Evolutionary conservation across 2,888 invertebrate genomes (phyloP), one percentile per base, ranked within the genome.

Genomic region (Drosophila histrio): DNA sequence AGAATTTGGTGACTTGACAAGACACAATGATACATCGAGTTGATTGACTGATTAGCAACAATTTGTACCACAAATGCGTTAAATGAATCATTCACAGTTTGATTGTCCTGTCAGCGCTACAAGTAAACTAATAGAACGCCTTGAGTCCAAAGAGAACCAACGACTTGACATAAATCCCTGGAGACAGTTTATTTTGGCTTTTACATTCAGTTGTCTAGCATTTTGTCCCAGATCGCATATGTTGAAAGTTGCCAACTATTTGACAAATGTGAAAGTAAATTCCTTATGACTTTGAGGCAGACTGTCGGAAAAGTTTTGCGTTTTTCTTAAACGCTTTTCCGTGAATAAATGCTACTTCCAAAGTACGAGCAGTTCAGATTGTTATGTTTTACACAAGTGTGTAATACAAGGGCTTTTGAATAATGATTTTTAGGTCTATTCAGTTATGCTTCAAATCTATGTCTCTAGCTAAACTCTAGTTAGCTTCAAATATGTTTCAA

Each of bases 51-150:
- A 34, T 24, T 34, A 38, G n/a, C 36, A 53, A 22, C 53, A 32
- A 43, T 59, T 56, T 41, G 32, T 17, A 11, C 39, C 56, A 47
- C 83, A 82, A 79, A 66, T 73, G 68, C 19, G 39, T 69, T 43
- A 65, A 65, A 77, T 77, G 77, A 82, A 82, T 82, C 83, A 79
- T 53, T 70, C 59, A 65, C 49, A 66, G 41, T 41, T 39, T 63
- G 49, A 26, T 60, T 56, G 59, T 22, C 41, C 65, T 78, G 79
- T 75, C 84, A 78, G 39, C 17, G 38, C 28, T 53, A 44, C 39
- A 65, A 46, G 46, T 38, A 57, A 56, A 59, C 11, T 17, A 47
- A 39, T 38, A n/a, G 19, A 17, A 15, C 11, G 38, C 26, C 50
- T n/a, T 36, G 26, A 47, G 39, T 44, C 57, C 50, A 36, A 34